These are phyloP conservation scores for Limosa lapponica DNA, from an alignment of 2,797 vertebrate genomes.

Conservation along the genomic window DNA sequence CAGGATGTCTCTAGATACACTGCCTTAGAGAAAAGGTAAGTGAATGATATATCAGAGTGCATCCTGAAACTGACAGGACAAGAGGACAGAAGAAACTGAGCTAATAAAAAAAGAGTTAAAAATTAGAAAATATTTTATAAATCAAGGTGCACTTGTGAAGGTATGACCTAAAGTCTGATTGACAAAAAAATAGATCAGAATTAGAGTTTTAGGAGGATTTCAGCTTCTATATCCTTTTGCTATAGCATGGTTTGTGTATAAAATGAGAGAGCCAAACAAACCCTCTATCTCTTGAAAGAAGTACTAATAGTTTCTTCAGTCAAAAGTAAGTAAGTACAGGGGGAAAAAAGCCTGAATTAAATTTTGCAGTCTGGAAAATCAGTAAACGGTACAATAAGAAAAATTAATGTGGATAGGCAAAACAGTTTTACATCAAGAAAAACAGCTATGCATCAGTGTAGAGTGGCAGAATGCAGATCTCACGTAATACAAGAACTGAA, in stretches of 20 bases:
- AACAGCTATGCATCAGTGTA: not conserved
- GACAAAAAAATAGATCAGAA: not conserved
- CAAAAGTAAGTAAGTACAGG: not conserved
- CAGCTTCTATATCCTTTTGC: not conserved
- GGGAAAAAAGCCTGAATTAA: not conserved
- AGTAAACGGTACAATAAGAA: not conserved
- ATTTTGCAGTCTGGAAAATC: not conserved
- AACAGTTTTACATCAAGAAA: not conserved
- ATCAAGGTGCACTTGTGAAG: not conserved
- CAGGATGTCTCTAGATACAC: not conserved
- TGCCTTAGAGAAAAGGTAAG: not conserved
- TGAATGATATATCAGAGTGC: not conserved
- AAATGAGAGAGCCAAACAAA: not conserved
- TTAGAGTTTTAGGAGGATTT: not conserved
- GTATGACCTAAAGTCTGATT: not conserved
- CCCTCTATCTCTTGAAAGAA: not conserved
- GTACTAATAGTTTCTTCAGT: not conserved
- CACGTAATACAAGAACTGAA: not conserved
- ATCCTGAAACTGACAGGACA: not conserved
- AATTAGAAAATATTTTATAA: not conserved
- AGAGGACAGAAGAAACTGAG: not conserved
- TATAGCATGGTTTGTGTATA: not conserved
- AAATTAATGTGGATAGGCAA: not conserved
- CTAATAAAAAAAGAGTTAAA: not conserved
- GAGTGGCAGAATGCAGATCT: not conserved